Evolutionary conservation across 2,888 invertebrate species (phyloP).

Genomic region (Dusona sp.): DNA sequence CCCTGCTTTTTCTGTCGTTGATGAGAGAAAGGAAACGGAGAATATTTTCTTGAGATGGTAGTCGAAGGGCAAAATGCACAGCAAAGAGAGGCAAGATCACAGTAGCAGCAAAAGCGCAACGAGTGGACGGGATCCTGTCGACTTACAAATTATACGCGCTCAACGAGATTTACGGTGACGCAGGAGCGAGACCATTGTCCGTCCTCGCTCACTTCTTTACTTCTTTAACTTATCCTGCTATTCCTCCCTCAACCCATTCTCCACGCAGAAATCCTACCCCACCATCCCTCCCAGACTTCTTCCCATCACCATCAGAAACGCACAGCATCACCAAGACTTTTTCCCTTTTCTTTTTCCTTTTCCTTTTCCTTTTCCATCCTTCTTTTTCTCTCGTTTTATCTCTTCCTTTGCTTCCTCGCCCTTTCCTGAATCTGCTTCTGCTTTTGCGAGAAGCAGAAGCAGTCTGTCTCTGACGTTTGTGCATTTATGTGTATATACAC

Average conservation of each 20-base stretch:
- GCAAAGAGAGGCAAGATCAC: constrained; percentile 70
- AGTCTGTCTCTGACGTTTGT: constrained; percentile 29
- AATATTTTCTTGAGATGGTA: constrained; percentile 65
- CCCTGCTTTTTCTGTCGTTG: constrained; percentile 1
- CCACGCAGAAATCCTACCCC: constrained; percentile 8
- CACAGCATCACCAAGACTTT: background rate
- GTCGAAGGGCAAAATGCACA: constrained; percentile 67
- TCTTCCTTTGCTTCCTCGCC: constrained; percentile 43
- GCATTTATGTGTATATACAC: background rate
- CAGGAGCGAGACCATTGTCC: constrained; percentile 84
- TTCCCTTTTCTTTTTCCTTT: too few species aligned
- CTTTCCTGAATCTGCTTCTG: constrained; percentile 14
- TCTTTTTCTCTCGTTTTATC: constrained; percentile 47
- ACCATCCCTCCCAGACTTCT: constrained; percentile 44
- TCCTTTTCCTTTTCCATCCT: constrained; percentile 12
- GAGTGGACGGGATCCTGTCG: constrained; percentile 78
- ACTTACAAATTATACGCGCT: constrained; percentile 85
- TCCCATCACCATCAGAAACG: constrained; percentile 5
- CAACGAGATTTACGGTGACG: constrained; percentile 85
- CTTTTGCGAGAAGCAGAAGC: too few species aligned
- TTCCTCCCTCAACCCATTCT: constrained; percentile 30
- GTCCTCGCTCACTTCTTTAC: constrained; percentile 81
- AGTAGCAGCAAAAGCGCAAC: constrained; percentile 67
- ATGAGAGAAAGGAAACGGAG: constrained; percentile 39
- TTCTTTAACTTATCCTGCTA: constrained; percentile 72